Evolutionary conservation across 2,797 vertebrate species (phyloP).

Genomic region (Pelodytes ibericus): DNA sequence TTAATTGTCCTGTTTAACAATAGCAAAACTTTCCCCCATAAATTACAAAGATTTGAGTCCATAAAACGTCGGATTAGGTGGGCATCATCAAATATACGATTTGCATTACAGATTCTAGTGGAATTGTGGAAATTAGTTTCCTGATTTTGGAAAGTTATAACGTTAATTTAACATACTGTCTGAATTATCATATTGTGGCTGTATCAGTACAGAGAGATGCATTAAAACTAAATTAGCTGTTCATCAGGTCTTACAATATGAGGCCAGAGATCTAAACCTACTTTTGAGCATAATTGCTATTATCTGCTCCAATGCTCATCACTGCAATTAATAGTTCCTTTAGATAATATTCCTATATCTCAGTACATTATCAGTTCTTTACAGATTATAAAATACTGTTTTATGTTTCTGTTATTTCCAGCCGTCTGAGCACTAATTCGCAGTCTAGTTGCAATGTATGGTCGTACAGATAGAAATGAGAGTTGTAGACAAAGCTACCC

Average conservation of each 20-base stretch:
- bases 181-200: conserved; percentile 27
- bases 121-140: no score
- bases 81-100: no score
- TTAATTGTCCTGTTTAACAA: no score
- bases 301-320: conserved; percentile 45
- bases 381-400: conserved; percentile 26
- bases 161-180: conserved; percentile 25
- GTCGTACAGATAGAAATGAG: no score
- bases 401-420: conserved; percentile 32
- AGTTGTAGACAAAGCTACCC: no score
- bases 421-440: conserved; percentile 23
- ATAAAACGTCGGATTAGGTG: no score
- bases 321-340: conserved; percentile 29
- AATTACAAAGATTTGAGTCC: no score
- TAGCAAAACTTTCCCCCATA: no score
- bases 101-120: no score
- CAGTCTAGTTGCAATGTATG: conserved; percentile 2
- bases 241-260: conserved; percentile 30
- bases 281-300: conserved; percentile 47
- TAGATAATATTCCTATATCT: conserved; percentile 35
- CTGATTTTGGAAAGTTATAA: conserved; percentile 16
- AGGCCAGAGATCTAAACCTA: conserved; percentile 28
- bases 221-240: conserved; percentile 35
- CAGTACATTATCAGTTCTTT: conserved; percentile 19
- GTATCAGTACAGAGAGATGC: conserved; percentile 9